Conservation (phyloP, 2,113 vertebrate genomes). For the Pampusana beccarii region DNA sequence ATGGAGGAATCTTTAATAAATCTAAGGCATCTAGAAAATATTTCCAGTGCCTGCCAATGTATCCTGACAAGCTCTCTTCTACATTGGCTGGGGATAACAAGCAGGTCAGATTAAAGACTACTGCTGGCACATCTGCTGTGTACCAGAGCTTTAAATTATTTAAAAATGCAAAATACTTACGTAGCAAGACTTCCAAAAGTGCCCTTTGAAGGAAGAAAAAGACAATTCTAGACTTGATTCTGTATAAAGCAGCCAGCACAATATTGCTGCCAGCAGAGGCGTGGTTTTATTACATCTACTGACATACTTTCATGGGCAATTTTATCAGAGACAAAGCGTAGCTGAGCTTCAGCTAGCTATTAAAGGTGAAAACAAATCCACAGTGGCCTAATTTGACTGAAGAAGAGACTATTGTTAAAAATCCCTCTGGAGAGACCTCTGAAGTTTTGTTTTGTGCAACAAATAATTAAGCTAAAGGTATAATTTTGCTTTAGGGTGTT, state of each 20-base stretch:
- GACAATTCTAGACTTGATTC: neutral
- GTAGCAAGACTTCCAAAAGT: neutral
- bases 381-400: neutral
- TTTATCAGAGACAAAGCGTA: slow-evolving; percentile 41
- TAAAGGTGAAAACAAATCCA: neutral
- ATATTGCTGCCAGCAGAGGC: neutral
- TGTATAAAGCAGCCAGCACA: neutral
- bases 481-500: neutral
- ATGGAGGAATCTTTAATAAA: neutral
- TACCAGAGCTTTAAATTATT: neutral
- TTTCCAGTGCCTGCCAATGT: neutral
- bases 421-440: neutral
- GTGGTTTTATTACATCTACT: neutral
- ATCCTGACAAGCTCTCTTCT: neutral
- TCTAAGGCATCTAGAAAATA: neutral
- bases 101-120: neutral
- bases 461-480: slow-evolving; percentile 17
- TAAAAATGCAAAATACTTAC: neutral
- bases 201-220: neutral
- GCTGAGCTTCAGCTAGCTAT: neutral
- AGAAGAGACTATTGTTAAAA: neutral
- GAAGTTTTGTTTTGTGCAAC: neutral
- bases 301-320: neutral
- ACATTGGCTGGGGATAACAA: neutral
- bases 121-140: neutral